A percentile compares a stretch with the other conserved stretches of the same genome.
Evolutionary conservation across 2,113 vertebrate genomes (phyloP).

Genomic region (Myotis yumanensis): DNA sequence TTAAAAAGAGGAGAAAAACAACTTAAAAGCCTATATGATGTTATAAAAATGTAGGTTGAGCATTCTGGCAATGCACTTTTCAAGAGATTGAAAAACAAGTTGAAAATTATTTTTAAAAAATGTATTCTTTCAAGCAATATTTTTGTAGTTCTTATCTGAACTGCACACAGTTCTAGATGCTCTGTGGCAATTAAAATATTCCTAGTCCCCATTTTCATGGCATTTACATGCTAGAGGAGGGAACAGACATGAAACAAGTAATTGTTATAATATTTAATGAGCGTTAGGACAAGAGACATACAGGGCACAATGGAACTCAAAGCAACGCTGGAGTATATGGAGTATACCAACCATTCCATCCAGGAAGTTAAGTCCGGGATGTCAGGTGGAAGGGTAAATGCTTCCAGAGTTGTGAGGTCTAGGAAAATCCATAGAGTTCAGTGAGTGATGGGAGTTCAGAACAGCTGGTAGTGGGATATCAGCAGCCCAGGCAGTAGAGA

Average conservation of each 20-base stretch:
- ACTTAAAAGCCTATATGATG: neutral
- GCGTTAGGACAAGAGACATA: neutral
- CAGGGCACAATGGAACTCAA: neutral
- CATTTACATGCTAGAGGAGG: slow-evolving; percentile 19
- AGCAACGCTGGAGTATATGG: accelerated
- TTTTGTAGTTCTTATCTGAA: neutral
- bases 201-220: neutral
- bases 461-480: accelerated
- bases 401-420: neutral
- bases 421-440: neutral
- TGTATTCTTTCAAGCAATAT: neutral
- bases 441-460: neutral
- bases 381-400: neutral
- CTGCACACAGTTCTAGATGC: neutral
- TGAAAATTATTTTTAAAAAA: neutral
- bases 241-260: neutral
- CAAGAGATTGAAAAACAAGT: neutral
- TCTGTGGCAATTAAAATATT: neutral
- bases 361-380: neutral
- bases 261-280: neutral
- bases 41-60: neutral
- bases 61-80: neutral
- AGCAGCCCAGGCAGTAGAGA: neutral
- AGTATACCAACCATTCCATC: neutral
- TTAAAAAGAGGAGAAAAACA: neutral